phyloP scores from a whole-genome alignment of 2,888 invertebrate genomes.

The Disparrhopalites patrizii region DNA sequence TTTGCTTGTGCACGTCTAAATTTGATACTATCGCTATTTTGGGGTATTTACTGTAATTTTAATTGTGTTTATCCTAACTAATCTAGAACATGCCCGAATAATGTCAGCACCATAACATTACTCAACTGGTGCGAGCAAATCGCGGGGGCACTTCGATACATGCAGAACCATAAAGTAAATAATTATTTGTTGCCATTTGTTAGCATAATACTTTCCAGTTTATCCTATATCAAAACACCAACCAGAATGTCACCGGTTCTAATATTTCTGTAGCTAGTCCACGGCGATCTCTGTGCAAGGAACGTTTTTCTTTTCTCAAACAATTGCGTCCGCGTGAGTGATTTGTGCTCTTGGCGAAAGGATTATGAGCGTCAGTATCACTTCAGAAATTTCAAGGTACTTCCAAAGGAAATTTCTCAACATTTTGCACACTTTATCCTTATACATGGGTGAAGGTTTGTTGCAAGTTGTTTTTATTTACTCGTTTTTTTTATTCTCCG shows the following conservation, averaged over 20 bases:
- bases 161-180: neutral
- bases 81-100: neutral
- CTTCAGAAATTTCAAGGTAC: neutral
- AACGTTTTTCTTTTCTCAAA: neutral
- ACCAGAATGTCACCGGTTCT: too few species aligned
- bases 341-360: neutral
- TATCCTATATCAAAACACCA: neutral
- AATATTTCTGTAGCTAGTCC: neutral
- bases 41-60: too few species aligned
- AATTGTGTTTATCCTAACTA: too few species aligned
- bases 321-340: neutral
- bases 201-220: neutral
- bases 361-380: neutral
- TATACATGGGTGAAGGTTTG: too few species aligned
- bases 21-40: too few species aligned
- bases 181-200: neutral
- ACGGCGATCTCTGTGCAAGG: neutral
- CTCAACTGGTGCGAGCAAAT: slow-evolving; percentile 4
- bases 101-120: neutral
- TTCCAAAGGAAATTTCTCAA: neutral
- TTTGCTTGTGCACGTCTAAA: too few species aligned
- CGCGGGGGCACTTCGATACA: neutral
- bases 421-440: too few species aligned
- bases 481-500: neutral
- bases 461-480: too few species aligned